A percentile compares a stretch with the other conserved stretches of the same genome.
These are phyloP conservation scores for Xiphorhynchus elegans DNA, from an alignment of 2,113 vertebrate species.

Conservation along the genomic window DNA sequence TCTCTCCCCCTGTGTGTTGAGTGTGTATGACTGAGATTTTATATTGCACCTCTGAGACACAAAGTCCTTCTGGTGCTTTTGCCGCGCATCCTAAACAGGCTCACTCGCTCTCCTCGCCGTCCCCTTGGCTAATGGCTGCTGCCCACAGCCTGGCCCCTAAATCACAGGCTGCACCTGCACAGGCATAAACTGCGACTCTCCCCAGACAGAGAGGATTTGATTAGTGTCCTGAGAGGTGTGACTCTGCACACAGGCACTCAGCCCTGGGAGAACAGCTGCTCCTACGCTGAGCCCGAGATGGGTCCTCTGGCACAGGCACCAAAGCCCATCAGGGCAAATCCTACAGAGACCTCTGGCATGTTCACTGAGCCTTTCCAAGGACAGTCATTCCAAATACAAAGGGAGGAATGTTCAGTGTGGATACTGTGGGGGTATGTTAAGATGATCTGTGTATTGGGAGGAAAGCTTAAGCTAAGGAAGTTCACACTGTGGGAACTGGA, in stretches of 20 bases:
- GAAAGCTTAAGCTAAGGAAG: background rate
- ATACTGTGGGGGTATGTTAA: fast-evolving
- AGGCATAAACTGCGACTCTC: background rate
- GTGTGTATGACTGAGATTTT: constrained; percentile 4
- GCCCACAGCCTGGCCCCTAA: background rate
- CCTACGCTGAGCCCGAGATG: fast-evolving
- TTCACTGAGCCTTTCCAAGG: background rate
- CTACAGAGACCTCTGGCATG: background rate
- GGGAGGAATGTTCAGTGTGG: background rate
- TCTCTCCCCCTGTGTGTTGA: background rate
- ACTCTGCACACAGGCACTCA: fast-evolving
- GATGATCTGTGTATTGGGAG: background rate
- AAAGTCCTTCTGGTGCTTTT: constrained; percentile 46
- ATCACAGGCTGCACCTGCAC: background rate
- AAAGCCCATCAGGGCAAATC: fast-evolving
- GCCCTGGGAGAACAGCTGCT: background rate
- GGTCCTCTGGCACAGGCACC: background rate
- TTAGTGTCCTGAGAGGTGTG: background rate
- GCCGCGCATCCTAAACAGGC: constrained; percentile 30
- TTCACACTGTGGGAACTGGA: background rate
- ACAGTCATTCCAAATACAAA: background rate
- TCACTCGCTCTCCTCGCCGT: background rate
- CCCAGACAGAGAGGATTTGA: background rate
- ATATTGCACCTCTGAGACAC: constrained; percentile 24
- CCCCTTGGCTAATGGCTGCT: background rate